phyloP scores from a whole-genome alignment of 2,113 vertebrate genomes.

The Gavia stellata region DNA sequence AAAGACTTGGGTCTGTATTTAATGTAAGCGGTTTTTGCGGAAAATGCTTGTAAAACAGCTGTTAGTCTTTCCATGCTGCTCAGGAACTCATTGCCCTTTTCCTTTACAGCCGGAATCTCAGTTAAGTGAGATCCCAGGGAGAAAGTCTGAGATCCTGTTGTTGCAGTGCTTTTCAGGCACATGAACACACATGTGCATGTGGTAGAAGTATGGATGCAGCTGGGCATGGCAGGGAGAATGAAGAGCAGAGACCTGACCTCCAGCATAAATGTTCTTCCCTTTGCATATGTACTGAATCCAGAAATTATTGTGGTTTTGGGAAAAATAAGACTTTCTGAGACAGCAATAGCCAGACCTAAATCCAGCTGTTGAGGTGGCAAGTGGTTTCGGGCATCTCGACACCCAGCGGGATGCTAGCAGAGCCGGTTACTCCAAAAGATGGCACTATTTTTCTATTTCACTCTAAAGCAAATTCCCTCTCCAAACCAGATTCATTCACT shows the following conservation, averaged over 20 bases:
- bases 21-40: not conserved
- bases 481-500: not conserved
- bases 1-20: not conserved
- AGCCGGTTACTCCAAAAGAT: constrained; percentile 38
- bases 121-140: not conserved
- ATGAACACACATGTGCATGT: accelerated
- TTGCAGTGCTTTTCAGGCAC: not conserved
- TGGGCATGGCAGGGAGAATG: not conserved
- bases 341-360: not conserved
- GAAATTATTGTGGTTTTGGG: not conserved
- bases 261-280: not conserved
- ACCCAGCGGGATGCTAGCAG: not conserved
- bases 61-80: not conserved
- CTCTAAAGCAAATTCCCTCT: not conserved
- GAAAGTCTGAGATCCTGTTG: accelerated
- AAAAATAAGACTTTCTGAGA: not conserved
- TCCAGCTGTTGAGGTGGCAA: not conserved
- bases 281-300: not conserved
- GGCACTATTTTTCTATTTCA: constrained; percentile 54
- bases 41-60: not conserved
- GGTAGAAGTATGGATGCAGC: not conserved
- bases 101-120: not conserved
- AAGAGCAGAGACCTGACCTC: not conserved
- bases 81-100: not conserved
- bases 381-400: accelerated